Conservation (phyloP, 2,888 invertebrate species). For the Tiphia femorata region DNA sequence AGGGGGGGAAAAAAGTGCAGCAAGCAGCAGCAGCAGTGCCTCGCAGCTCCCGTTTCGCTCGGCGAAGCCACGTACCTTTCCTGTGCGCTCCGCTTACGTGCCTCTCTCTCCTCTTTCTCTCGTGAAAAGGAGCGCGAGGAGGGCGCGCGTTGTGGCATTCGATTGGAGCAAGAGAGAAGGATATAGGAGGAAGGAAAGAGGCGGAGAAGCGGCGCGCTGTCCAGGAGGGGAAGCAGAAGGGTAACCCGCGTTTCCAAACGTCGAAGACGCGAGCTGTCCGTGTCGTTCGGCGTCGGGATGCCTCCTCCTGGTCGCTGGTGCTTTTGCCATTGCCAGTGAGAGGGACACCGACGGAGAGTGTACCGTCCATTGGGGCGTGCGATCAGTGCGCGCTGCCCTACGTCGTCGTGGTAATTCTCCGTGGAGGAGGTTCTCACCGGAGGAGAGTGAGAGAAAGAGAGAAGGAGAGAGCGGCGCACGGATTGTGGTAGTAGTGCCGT, state of each 20-base stretch:
- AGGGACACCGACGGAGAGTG: no score
- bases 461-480: not conserved
- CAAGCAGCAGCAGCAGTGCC: slow-evolving; percentile 23
- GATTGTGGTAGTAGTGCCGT: not conserved
- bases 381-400: not conserved
- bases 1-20: slow-evolving; percentile 29
- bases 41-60: slow-evolving; percentile 18
- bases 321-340: no score
- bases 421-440: no score
- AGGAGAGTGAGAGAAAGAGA: not conserved
- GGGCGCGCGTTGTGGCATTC: no score
- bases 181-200: slow-evolving; percentile 12
- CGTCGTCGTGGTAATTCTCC: slow-evolving; percentile 5
- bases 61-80: slow-evolving; percentile 20
- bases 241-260: slow-evolving; percentile 1
- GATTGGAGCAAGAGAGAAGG: not conserved
- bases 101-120: slow-evolving; percentile 12
- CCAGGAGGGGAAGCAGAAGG: not conserved
- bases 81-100: slow-evolving; percentile 17
- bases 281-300: no score
- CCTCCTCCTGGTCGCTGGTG: no score
- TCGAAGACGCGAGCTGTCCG: not conserved
- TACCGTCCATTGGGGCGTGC: slow-evolving; percentile 5
- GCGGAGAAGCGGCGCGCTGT: not conserved
- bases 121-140: not conserved